A percentile compares a stretch with the other conserved stretches of the same genome.
Evolutionary conservation across 2,888 invertebrate genomes (phyloP).

Genomic region (Meiosimyza decipiens): DNA sequence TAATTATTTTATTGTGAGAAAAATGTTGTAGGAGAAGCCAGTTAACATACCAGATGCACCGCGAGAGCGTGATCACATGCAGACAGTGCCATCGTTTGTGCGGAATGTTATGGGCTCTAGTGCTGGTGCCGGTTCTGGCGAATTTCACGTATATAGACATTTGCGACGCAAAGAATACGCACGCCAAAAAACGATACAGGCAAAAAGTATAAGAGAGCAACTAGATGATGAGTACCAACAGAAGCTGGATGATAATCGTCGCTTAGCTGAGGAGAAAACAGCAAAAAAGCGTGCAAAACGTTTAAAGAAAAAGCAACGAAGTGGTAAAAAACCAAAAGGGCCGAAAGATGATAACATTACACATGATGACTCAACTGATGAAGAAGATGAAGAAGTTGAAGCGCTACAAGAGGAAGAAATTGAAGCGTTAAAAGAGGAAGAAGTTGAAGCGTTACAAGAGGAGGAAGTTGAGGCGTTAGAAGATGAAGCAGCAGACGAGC

Average conservation of each 20-base stretch:
- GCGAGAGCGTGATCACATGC: slow-evolving; percentile 74
- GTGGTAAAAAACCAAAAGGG: slow-evolving; percentile 49
- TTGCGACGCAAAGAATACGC: slow-evolving; percentile 95
- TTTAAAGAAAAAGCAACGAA: slow-evolving; percentile 76
- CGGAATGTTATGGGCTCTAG: slow-evolving; percentile 99
- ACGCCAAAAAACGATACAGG: slow-evolving; percentile 91
- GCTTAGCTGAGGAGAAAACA: slow-evolving; percentile 79
- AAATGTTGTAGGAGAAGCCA: slow-evolving; percentile 80
- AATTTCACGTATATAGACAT: slow-evolving; percentile 98
- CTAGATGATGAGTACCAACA: slow-evolving; percentile 84
- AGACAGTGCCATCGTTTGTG: slow-evolving; percentile 84
- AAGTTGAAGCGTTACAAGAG: background rate
- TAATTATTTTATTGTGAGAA: background rate
- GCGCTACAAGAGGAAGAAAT: background rate
- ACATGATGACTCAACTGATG: background rate
- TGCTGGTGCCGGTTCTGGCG: slow-evolving; percentile 98
- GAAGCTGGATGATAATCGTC: slow-evolving; percentile 81
- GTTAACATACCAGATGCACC: slow-evolving; percentile 87
- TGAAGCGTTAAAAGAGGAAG: background rate
- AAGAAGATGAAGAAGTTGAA: slow-evolving; percentile 5
- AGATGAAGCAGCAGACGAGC: background rate
- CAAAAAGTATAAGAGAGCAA: slow-evolving; percentile 84
- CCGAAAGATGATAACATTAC: background rate
- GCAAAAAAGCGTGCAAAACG: slow-evolving; percentile 94
- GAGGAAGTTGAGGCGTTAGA: background rate